A percentile compares a stretch with the other conserved stretches of the same genome.
These are phyloP conservation scores for Mionectes olivaceus DNA, from an alignment of 2,797 vertebrate genomes.

Conservation along the genomic window DNA sequence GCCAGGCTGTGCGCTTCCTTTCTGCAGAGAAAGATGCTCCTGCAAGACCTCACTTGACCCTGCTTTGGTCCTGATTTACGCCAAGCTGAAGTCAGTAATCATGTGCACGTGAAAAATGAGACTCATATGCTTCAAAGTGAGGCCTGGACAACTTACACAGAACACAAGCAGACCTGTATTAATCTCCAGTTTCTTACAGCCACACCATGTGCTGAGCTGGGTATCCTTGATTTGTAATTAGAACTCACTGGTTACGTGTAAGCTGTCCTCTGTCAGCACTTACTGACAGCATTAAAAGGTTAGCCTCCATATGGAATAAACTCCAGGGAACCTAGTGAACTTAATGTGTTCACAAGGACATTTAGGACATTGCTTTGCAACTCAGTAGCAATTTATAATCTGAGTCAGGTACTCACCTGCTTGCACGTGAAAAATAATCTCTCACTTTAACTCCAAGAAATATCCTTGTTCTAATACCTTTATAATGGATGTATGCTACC, in stretches of 20 bases:
- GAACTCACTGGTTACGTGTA: fast-evolving
- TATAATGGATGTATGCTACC: not conserved
- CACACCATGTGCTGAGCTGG: not conserved
- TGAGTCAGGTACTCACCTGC: not conserved
- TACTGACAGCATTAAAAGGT: not conserved
- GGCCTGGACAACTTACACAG: fast-evolving
- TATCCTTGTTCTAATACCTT: not conserved
- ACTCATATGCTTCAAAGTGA: not conserved
- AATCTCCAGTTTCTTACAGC: fast-evolving
- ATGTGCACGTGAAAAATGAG: not conserved
- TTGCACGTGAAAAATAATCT: not conserved
- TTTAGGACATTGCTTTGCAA: not conserved
- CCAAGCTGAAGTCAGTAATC: not conserved
- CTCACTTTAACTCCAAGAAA: not conserved
- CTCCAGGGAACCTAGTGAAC: not conserved
- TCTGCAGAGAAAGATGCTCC: fast-evolving
- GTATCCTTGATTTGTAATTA: not conserved
- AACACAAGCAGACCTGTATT: not conserved
- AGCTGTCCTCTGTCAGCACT: not conserved
- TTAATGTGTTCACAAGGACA: not conserved
- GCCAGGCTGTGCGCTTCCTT: not conserved
- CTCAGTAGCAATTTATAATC: not conserved
- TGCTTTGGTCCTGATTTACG: not conserved
- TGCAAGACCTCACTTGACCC: not conserved
- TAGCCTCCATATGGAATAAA: not conserved